Percentiles rank a stretch among this genome's conserved stretches.
phyloP scores from a whole-genome alignment of 1,140 invertebrate species.

The Marisa cornuarietis region DNA sequence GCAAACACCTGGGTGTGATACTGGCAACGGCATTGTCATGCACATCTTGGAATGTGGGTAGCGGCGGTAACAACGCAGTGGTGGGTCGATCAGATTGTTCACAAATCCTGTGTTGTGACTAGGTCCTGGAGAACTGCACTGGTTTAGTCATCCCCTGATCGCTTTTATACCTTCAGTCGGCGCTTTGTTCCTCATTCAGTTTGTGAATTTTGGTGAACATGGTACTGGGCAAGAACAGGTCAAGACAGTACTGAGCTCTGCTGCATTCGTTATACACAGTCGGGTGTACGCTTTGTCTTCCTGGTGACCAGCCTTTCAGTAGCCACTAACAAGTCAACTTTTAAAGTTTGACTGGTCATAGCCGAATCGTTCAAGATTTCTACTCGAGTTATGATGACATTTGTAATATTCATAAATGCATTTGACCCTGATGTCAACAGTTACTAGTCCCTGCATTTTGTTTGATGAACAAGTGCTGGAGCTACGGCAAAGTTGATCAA shows the following conservation, averaged over 20 bases:
- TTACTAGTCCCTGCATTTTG: no score
- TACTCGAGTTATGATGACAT: no score
- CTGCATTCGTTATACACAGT: neutral
- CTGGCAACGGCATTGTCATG: neutral
- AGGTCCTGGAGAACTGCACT: neutral
- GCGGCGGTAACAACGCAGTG: neutral
- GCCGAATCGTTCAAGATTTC: no score
- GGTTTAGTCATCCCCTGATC: neutral
- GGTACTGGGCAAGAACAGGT: neutral
- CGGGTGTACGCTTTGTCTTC: neutral
- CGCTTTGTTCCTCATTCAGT: neutral
- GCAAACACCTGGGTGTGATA: constrained; percentile 3
- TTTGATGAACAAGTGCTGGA: no score
- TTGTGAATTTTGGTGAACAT: neutral
- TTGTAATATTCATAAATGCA: no score
- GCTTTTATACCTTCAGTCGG: neutral
- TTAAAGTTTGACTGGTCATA: no score
- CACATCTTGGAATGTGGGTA: constrained; percentile 10
- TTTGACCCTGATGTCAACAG: no score
- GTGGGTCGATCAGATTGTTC: neutral
- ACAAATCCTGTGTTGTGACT: neutral
- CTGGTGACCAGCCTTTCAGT: no score
- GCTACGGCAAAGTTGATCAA: no score
- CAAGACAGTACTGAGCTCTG: neutral
- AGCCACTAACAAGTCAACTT: no score